phyloP scores from a whole-genome alignment of 2,797 vertebrate species.

The Neoniphon sammara region DNA sequence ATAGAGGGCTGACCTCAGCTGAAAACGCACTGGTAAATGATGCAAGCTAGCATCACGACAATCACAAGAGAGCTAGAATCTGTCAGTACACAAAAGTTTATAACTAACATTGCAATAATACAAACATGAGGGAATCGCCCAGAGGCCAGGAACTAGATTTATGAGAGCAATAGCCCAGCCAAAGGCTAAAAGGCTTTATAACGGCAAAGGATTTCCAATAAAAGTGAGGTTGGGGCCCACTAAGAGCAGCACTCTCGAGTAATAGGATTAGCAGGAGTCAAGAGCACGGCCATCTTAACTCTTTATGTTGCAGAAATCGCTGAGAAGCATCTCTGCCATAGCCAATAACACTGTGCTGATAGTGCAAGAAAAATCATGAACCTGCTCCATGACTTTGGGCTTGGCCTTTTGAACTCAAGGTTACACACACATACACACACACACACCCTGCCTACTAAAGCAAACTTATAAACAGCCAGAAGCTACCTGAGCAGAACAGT shows the following conservation, averaged over 20 bases:
- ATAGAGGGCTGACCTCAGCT: conserved; percentile 12
- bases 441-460: background rate
- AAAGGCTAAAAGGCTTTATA: conserved; percentile 84
- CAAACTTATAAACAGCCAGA: background rate
- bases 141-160: conserved; percentile 72
- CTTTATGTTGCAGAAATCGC: conserved; percentile 77
- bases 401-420: conserved; percentile 46
- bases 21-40: conserved; percentile 33
- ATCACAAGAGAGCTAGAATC: conserved; percentile 23
- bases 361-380: conserved; percentile 62
- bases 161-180: conserved; percentile 77
- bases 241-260: conserved; percentile 81
- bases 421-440: conserved; percentile 10
- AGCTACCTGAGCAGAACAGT: conserved; percentile 3
- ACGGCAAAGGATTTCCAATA: conserved; percentile 84
- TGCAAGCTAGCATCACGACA: conserved; percentile 15
- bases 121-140: conserved; percentile 71
- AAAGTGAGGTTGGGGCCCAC: conserved; percentile 81
- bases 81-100: conserved; percentile 57
- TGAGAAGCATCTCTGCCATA: conserved; percentile 74
- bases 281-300: conserved; percentile 77
- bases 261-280: conserved; percentile 84
- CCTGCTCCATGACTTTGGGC: conserved; percentile 37
- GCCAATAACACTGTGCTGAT: conserved; percentile 69
- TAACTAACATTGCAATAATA: conserved; percentile 62